Conservation (phyloP, 2,888 invertebrate species). For the Acanthoscelides obtectus region DNA sequence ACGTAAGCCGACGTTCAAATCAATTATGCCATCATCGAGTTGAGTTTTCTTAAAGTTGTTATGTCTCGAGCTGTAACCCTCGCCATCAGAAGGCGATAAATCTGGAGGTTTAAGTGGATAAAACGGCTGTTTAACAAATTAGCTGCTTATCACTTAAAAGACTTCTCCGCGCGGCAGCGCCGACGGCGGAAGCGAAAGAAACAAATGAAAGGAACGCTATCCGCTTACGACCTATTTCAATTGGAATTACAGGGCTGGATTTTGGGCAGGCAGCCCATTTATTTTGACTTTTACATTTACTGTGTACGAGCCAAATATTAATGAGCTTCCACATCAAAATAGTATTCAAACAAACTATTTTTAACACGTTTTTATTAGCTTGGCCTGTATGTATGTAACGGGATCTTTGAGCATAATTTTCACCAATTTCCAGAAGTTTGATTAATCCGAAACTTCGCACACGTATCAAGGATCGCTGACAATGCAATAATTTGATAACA, state of each 20-base stretch:
- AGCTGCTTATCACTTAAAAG: slow-evolving; percentile 46
- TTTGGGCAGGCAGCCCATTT: too few relatives aligned
- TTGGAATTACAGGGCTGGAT: background rate
- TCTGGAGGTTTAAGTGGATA: slow-evolving; percentile 43
- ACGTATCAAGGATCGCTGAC: too few relatives aligned
- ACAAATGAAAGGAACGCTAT: background rate
- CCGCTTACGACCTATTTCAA: background rate
- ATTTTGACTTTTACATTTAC: too few relatives aligned
- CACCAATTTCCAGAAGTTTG: too few relatives aligned
- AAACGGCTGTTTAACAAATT: slow-evolving; percentile 46
- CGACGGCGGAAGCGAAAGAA: slow-evolving; percentile 5
- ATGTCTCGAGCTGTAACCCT: slow-evolving; percentile 28
- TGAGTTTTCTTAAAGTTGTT: slow-evolving; percentile 33
- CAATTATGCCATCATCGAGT: slow-evolving; percentile 27
- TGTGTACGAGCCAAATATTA: too few relatives aligned
- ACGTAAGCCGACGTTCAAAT: slow-evolving; percentile 28
- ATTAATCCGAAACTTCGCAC: too few relatives aligned
- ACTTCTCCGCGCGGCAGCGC: slow-evolving; percentile 33
- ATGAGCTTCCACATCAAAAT: too few relatives aligned
- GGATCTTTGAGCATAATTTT: too few relatives aligned
- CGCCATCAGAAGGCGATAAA: slow-evolving; percentile 38
- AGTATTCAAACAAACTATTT: too few relatives aligned
- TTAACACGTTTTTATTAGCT: too few relatives aligned
- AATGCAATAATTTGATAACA: too few relatives aligned
- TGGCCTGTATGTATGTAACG: too few relatives aligned